A percentile compares a stretch with the other conserved stretches of the same genome.
phyloP scores from a whole-genome alignment of 2,888 invertebrate genomes.

The Melanotus villosus region DNA sequence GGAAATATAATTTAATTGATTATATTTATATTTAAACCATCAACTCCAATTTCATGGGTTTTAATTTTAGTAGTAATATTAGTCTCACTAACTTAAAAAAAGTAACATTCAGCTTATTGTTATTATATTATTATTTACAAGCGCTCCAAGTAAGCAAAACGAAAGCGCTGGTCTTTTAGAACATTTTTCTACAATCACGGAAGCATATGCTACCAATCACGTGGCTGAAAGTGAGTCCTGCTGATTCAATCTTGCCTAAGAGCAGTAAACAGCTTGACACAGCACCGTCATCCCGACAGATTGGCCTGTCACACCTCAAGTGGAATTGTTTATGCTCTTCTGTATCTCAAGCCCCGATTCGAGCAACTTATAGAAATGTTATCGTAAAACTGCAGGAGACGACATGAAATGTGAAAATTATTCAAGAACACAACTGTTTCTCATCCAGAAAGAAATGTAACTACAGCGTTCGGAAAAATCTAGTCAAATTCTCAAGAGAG shows the following conservation, averaged over 20 bases:
- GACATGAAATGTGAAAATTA: conserved; percentile 15
- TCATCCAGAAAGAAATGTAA: not conserved
- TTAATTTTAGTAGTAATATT: too few species aligned
- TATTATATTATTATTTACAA: too few species aligned
- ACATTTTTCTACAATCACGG: not conserved
- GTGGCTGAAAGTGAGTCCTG: conserved; percentile 47
- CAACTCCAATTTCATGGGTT: too few species aligned
- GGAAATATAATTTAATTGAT: too few species aligned
- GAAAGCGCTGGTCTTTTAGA: not conserved
- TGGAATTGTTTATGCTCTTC: conserved; percentile 27
- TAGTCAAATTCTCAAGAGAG: not conserved
- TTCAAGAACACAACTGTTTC: conserved; percentile 1
- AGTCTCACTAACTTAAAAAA: too few species aligned
- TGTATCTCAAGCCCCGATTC: conserved; percentile 1
- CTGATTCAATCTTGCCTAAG: conserved; percentile 46
- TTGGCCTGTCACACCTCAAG: conserved; percentile 43
- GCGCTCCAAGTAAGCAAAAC: too few species aligned
- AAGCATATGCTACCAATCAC: not conserved
- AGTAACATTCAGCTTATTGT: too few species aligned
- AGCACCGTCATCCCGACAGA: conserved; percentile 48
- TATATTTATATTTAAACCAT: too few species aligned
- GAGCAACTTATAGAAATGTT: conserved; percentile 8
- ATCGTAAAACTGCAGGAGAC: conserved; percentile 18
- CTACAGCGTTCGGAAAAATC: not conserved
- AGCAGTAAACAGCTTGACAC: conserved; percentile 47